Percentiles rank a stretch among this genome's conserved stretches.
Evolutionary conservation across 2,797 vertebrate genomes (phyloP).

Genomic region (Anas bahamensis): DNA sequence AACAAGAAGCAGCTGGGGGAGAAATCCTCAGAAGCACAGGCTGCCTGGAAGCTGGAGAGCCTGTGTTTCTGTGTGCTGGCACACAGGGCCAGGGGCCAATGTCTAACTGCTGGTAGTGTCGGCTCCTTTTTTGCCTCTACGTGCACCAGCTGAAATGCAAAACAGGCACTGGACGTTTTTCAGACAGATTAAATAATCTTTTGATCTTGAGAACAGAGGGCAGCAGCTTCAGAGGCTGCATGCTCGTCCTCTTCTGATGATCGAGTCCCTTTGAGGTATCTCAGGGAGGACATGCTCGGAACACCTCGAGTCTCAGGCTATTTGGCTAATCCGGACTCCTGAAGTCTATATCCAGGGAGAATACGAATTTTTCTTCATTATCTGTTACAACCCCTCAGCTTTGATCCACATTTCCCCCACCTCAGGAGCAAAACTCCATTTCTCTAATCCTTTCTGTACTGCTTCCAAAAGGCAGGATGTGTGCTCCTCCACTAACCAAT

Average conservation of each 20-base stretch:
- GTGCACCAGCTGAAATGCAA: background rate
- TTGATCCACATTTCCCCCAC: background rate
- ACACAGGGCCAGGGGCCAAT: background rate
- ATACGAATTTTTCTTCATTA: background rate
- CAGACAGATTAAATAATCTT: slow-evolving; percentile 45
- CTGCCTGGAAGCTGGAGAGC: background rate
- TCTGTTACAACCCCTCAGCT: background rate
- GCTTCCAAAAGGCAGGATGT: background rate
- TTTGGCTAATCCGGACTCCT: background rate
- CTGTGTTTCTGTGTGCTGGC: background rate
- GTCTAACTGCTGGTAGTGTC: background rate
- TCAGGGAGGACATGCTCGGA: background rate
- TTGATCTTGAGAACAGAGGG: slow-evolving; percentile 42
- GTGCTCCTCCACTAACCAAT: background rate
- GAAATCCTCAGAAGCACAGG: background rate
- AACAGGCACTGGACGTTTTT: background rate
- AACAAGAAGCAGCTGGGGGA: accelerated
- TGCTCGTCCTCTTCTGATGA: background rate
- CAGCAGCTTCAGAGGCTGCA: slow-evolving; percentile 27
- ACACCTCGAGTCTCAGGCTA: background rate
- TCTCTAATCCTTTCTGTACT: background rate
- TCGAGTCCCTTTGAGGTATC: slow-evolving; percentile 15
- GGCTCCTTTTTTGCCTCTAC: background rate
- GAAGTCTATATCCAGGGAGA: background rate
- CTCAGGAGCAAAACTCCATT: background rate